Base-by-base conservation (phyloP, 2,797 vertebrate genomes). In the Anguilla obscura region DNA sequence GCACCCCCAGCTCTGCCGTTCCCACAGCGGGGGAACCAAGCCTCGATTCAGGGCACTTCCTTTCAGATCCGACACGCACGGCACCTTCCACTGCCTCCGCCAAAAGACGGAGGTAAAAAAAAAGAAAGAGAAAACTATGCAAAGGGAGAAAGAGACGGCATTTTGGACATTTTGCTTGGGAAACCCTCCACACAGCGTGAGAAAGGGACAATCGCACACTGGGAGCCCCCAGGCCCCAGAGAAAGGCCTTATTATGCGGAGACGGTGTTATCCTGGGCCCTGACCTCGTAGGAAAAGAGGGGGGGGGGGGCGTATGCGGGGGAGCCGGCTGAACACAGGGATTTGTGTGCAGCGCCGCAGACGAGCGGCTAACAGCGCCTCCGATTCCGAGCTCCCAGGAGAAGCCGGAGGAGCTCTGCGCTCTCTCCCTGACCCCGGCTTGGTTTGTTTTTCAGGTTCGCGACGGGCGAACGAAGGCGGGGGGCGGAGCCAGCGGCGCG, bases 121-220 rank as follows among this genome's bases (percentile, higher is more conserved):
- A 54, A 45, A 45, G 3, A 45, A 45, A 45, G 21, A 45, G 5
- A 45, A 60, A 83, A 24, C 40, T 0, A 30, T 6, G 63, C 21
- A 79, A 52, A 56, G 82, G 21, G 60, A n/a, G 85, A 50, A 63
- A 86, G 84, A 33, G 66, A 84, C 85, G 60, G 52, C 89, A 88
- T 88, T 91, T 91, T 89, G 86, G 91, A 91, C 90, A 33, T 33
- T 91, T 91, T 93, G 89, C 89, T 85, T 85, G 84, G 87, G 88
- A 92, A 60, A 66, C 83, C 85, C 48, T 58, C 87, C 33, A 21
- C 66, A 63, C 50, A 85, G 87, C 83, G 87, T 88, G 87, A 69
- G 87, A 88, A 85, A 88, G 50, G 48, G 33, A 1, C 69, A 21
- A 56, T 58, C 58, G 52, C 84, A 85, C 87, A 88, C 66, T 27